Percentiles rank a stretch among this genome's conserved stretches.
Conservation (phyloP, 2,113 vertebrate genomes). For the Lethenteron reissneri region DNA sequence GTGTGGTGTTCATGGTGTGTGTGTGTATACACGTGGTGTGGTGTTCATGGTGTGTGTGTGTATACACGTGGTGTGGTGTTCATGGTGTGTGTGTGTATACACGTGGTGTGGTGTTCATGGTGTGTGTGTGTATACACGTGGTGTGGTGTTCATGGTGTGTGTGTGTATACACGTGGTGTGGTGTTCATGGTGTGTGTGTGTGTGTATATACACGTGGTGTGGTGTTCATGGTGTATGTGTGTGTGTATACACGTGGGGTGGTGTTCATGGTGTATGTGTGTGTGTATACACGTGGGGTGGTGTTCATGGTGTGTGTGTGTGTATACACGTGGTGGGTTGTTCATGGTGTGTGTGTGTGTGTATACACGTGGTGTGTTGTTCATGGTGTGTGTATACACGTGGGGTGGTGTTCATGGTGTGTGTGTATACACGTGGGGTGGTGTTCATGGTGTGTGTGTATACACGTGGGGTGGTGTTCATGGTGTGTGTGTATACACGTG, state of each 20-base stretch:
- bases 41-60: too few relatives aligned
- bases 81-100: too few relatives aligned
- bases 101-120: too few relatives aligned
- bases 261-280: not conserved
- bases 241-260: not conserved
- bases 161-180: not conserved
- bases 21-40: not conserved
- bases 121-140: too few relatives aligned
- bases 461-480: too few relatives aligned
- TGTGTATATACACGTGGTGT: not conserved
- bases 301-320: not conserved
- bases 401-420: too few relatives aligned
- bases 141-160: not conserved
- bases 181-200: not conserved
- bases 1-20: not conserved
- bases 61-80: too few relatives aligned
- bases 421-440: too few relatives aligned
- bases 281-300: not conserved
- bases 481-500: not conserved
- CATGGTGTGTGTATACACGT: too few relatives aligned
- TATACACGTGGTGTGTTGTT: too few relatives aligned
- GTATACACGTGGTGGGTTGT: too few relatives aligned
- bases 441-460: not conserved
- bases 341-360: too few relatives aligned
- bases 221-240: not conserved